phyloP scores from a whole-genome alignment of 2,113 vertebrate species.

The Aldabrachelys gigantea region DNA sequence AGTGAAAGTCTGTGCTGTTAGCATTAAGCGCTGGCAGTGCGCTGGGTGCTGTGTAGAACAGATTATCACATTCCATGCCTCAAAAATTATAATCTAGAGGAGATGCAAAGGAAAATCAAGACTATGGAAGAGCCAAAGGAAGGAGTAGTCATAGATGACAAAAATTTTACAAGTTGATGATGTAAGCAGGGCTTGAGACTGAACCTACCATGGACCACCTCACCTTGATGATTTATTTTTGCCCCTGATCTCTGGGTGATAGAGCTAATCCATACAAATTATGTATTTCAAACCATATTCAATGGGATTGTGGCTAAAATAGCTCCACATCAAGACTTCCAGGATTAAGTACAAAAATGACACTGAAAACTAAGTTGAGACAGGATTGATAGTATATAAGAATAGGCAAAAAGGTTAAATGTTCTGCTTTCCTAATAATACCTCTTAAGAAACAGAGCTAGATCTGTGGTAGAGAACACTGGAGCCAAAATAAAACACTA shows the following conservation, averaged over 20 bases:
- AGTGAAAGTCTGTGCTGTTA: rapidly evolving
- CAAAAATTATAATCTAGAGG: neutral
- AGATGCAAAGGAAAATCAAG: neutral
- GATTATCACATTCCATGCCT: rapidly evolving
- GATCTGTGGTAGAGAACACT: no score
- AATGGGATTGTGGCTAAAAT: neutral
- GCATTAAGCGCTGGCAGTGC: neutral
- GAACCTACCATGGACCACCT: rapidly evolving
- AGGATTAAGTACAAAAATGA: neutral
- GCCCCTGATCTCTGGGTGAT: neutral
- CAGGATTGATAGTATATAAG: neutral
- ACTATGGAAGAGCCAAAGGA: neutral
- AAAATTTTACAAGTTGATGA: neutral
- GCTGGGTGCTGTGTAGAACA: no score
- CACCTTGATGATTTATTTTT: neutral
- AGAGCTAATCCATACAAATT: neutral
- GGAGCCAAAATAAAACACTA: neutral
- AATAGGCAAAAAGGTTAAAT: neutral
- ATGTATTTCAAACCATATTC: neutral
- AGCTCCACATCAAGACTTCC: neutral
- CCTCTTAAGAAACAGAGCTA: rapidly evolving
- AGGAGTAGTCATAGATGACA: neutral
- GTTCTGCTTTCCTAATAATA: neutral
- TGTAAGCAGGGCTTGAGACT: neutral
- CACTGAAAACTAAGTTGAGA: neutral